These are phyloP conservation scores for Brachionus manjavacas DNA, from an alignment of 1,140 invertebrate species.

Conservation along the genomic window DNA sequence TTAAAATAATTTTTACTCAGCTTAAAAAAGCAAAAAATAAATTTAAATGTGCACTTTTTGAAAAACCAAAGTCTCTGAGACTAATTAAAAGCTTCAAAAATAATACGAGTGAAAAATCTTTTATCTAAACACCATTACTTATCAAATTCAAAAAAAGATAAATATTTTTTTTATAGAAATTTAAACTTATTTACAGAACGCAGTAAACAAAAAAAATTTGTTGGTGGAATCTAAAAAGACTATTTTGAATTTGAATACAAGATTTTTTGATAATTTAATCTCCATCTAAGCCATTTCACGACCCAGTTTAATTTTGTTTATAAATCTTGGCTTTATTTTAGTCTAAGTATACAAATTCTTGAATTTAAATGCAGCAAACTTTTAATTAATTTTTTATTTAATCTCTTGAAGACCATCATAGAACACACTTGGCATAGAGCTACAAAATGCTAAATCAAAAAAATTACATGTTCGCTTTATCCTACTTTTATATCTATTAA, in stretches of 20 bases:
- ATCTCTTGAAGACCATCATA: not conserved
- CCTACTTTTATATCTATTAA: not conserved
- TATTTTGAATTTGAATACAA: not conserved
- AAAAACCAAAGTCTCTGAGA: not conserved
- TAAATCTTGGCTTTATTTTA: constrained; percentile 6
- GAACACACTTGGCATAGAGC: not conserved
- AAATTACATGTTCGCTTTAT: not conserved
- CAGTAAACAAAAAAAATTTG: not conserved
- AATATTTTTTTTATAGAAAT: not conserved
- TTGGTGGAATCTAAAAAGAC: not conserved
- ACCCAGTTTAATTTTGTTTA: not conserved
- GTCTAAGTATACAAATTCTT: not conserved
- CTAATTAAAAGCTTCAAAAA: too few relatives aligned
- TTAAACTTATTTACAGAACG: not conserved
- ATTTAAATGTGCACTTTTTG: not conserved
- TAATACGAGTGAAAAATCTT: not conserved
- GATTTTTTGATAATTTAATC: not conserved
- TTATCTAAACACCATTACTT: not conserved
- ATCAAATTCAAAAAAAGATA: not conserved
- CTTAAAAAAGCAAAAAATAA: too few relatives aligned
- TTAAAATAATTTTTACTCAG: too few relatives aligned
- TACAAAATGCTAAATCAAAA: not conserved
- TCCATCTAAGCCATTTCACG: not conserved
- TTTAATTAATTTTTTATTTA: not conserved
- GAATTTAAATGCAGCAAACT: not conserved